Conservation (phyloP, 2,113 vertebrate species). For the Agelaius tricolor region DNA sequence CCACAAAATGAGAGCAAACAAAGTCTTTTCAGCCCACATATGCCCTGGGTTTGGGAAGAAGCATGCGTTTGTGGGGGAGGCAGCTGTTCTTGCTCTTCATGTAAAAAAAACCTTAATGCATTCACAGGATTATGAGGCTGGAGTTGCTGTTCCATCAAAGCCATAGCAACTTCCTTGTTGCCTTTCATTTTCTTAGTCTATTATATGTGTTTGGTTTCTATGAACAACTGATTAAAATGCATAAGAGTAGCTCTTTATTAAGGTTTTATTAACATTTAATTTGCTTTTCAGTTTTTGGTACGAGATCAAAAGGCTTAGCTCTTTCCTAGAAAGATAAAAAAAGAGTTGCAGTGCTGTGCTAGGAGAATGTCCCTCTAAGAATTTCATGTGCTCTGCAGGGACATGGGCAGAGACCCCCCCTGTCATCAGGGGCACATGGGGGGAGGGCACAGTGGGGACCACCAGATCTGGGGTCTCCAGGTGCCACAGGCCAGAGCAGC, state of each 20-base stretch:
- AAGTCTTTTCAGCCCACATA: neutral
- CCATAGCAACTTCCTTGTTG: constrained; percentile 8
- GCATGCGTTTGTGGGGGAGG: neutral
- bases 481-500: neutral
- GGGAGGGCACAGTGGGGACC: neutral
- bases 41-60: neutral
- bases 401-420: neutral
- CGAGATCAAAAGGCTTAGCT: neutral
- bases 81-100: neutral
- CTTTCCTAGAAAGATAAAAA: constrained; percentile 38
- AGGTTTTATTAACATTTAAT: constrained; percentile 46
- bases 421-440: fast-evolving
- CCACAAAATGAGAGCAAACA: neutral
- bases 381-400: neutral
- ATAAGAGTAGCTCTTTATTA: constrained; percentile 20
- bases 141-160: constrained; percentile 2
- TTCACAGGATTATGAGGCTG: constrained; percentile 19
- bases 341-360: neutral
- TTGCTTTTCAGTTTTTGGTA: constrained; percentile 26
- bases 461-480: neutral
- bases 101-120: neutral
- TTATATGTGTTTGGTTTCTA: neutral
- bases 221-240: constrained; percentile 38
- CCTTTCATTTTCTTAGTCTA: constrained; percentile 20
- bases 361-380: neutral